phyloP scores from a whole-genome alignment of 2,113 vertebrate species.

The Rhea pennata region DNA sequence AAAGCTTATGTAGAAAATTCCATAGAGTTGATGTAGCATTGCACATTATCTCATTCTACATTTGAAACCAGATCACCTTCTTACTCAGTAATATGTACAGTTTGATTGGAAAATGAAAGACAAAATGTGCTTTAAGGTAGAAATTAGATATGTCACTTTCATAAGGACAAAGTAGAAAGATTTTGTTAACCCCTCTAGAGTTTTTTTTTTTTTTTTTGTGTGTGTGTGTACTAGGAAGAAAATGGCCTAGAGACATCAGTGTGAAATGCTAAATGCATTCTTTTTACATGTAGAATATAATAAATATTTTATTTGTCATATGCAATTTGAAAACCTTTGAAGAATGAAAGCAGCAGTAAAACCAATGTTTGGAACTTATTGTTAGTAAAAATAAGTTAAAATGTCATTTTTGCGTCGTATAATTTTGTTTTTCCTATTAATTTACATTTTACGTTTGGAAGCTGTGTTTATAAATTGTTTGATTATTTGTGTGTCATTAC shows the following conservation, averaged over 20 bases:
- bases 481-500: background rate
- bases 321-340: background rate
- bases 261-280: background rate
- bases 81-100: background rate
- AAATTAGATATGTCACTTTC: background rate
- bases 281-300: background rate
- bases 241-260: background rate
- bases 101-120: background rate
- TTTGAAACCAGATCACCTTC: background rate
- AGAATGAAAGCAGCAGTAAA: background rate
- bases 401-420: background rate
- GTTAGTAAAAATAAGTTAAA: background rate
- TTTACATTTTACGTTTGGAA: accelerated
- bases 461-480: background rate
- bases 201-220: background rate
- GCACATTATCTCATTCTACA: background rate
- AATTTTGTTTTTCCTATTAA: background rate
- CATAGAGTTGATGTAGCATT: background rate
- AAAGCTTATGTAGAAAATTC: background rate
- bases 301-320: background rate
- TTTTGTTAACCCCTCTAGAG: background rate
- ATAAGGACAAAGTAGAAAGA: background rate
- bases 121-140: background rate
- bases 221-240: background rate
- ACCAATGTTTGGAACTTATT: background rate